Evolutionary conservation across 1,140 invertebrate species (phyloP), one percentile per base, ranked within the genome.

Genomic region (Agraylea sexmaculata): DNA sequence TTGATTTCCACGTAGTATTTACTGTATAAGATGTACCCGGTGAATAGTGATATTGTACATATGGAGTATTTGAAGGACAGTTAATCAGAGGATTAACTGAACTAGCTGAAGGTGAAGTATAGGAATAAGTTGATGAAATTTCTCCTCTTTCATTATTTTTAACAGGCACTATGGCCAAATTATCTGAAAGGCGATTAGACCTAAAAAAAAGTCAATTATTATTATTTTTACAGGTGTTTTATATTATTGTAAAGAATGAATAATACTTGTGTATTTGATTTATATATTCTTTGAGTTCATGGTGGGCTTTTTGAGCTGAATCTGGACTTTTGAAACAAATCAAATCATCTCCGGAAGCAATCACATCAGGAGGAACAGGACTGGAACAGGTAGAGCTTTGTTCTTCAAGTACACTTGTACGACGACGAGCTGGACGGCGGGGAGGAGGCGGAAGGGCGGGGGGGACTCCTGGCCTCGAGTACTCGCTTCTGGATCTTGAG

Each of bases 291-390:
- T 69, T 71, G 41, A 73, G 62, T 7, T 64, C 62, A 22, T 50
- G 56, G 57, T 59, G 60, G 21, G 66, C 55, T 45, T 66, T 63
- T 40, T 68, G 65, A 12, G 58, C 50, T 37, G 62, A 62, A 1
- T 72, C 69, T 5, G 74, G 79, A 58, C 75, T 82, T 18, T 75
- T 70, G 53, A 83, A 83, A 35, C 76, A 82, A 45, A 85, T 85
- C 13, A 85, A 57, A 59, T 85, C 81, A 37, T 65, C 68, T 45
- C 66, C 70, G 21, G 71, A 66, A 30, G 83, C 80, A 33, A 66
- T 69, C 42, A 64, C 69, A 22, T 72, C 68, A 32, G 56, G 59
- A 23, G 62, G 57, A 5, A 60, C 63, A 13, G 68, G 60, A 50
- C 63, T 55, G 23, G 64, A 54, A 41, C 71, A 60, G 19, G 73